Base-by-base conservation (phyloP, 2,113 vertebrate species). In the Brachypteracias leptosomus region DNA sequence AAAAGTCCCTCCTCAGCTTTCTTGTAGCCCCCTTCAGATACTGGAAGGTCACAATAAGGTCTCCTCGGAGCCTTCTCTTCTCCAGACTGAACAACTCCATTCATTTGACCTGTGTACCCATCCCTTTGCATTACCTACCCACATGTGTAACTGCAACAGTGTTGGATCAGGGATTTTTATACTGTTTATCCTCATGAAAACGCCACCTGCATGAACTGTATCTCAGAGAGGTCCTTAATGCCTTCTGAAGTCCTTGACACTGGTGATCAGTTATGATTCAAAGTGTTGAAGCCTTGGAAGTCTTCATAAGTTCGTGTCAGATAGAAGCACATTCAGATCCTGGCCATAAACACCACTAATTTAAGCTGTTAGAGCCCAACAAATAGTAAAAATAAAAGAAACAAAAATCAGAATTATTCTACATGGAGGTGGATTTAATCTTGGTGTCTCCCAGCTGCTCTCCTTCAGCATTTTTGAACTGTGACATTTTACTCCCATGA, bases 31-130 rank as follows among this genome's bases (percentile, higher is more conserved):
- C n/a, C n/a, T n/a, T n/a, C n/a, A n/a, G n/a, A n/a, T n/a, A n/a
- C n/a, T n/a, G n/a, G n/a, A n/a, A n/a, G n/a, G n/a, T n/a, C n/a
- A n/a, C n/a, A n/a, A n/a, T n/a, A n/a, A n/a, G n/a, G n/a, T n/a
- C n/a, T n/a, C n/a, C n/a, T n/a, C n/a, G n/a, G n/a, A n/a, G n/a
- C n/a, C n/a, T n/a, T n/a, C n/a, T n/a, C n/a, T n/a, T n/a, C n/a
- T n/a, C n/a, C n/a, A n/a, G n/a, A n/a, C n/a, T n/a, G n/a, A n/a
- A n/a, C n/a, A n/a, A n/a, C n/a, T n/a, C n/a, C n/a, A n/a, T n/a
- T n/a, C n/a, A n/a, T n/a, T 31, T 80, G 63, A 16, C 1, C 0
- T 1, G 9, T 26, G 3, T 13, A n/a, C 7, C 11, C 20, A 63
- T 49, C 10, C 79, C 36, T 36, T 55, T 2, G 3, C 26, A 20